These are phyloP conservation scores for Dolichotis patagonum DNA, from an alignment of 2,113 vertebrate species.

Conservation along the genomic window DNA sequence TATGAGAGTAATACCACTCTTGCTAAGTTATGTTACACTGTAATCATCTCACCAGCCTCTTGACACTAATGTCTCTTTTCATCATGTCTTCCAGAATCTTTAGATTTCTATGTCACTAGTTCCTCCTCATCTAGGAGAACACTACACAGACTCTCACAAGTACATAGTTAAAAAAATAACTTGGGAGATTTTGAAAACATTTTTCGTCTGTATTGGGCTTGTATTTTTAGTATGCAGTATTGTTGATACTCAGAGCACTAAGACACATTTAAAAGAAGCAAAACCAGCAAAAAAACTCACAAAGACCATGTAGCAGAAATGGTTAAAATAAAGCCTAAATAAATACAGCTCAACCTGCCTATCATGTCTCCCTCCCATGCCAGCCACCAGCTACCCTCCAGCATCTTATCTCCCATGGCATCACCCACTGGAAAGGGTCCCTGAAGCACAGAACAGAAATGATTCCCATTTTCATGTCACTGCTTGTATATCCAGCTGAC, in stretches of 20 bases:
- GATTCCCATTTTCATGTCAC: fast-evolving
- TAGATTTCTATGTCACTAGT: not conserved
- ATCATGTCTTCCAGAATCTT: not conserved
- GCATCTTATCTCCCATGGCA: not conserved
- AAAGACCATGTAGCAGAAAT: not conserved
- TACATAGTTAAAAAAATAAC: not conserved
- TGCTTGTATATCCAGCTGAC: not conserved
- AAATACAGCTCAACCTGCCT: not conserved
- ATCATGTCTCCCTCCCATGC: fast-evolving
- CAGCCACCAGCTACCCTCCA: fast-evolving
- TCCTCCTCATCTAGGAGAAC: not conserved
- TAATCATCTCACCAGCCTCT: not conserved
- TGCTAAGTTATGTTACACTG: not conserved
- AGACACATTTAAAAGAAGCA: not conserved
- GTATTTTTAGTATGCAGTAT: not conserved
- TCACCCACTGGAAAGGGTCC: not conserved
- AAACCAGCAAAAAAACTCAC: not conserved
- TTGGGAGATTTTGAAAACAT: not conserved
- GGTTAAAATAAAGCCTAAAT: not conserved
- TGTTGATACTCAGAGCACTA: not conserved
- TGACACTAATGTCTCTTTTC: not conserved
- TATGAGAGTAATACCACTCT: not conserved
- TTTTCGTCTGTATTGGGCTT: not conserved
- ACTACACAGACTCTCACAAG: not conserved
- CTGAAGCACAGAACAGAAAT: not conserved